phyloP scores from a whole-genome alignment of 2,888 invertebrate genomes.

The Dolomedes plantarius region DNA sequence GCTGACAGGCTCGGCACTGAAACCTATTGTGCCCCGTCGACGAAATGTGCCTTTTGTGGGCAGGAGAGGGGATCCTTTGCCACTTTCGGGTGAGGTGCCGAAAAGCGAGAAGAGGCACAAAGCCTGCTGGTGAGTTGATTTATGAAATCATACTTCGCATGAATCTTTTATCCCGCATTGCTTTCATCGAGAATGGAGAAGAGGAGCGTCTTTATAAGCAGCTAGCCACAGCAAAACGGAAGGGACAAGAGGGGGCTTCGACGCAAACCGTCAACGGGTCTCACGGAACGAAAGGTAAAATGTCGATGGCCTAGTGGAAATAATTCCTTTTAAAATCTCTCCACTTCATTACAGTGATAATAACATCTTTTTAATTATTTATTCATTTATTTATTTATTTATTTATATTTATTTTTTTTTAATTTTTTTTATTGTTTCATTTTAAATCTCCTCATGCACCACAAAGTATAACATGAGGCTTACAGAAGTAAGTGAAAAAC shows the following conservation, averaged over 20 bases:
- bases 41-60: constrained; percentile 37
- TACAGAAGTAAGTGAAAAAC: no score
- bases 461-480: no score
- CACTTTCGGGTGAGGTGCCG: constrained; percentile 45
- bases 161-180: constrained; percentile 33
- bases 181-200: constrained; percentile 39
- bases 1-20: constrained; percentile 56
- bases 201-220: constrained; percentile 7
- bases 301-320: no score
- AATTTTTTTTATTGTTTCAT: no score
- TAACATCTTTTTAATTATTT: no score
- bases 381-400: no score
- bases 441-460: no score
- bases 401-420: no score
- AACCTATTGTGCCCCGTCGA: constrained; percentile 38
- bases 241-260: constrained; percentile 1
- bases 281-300: background rate
- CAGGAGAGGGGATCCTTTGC: constrained; percentile 21
- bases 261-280: background rate
- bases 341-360: no score
- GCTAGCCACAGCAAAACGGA: constrained; percentile 14
- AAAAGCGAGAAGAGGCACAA: constrained; percentile 50
- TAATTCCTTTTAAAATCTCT: no score
- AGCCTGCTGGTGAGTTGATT: constrained; percentile 58
- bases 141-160: constrained; percentile 67